These are phyloP conservation scores for Nycticryphes semicollaris DNA, from an alignment of 2,113 vertebrate species.

Conservation along the genomic window DNA sequence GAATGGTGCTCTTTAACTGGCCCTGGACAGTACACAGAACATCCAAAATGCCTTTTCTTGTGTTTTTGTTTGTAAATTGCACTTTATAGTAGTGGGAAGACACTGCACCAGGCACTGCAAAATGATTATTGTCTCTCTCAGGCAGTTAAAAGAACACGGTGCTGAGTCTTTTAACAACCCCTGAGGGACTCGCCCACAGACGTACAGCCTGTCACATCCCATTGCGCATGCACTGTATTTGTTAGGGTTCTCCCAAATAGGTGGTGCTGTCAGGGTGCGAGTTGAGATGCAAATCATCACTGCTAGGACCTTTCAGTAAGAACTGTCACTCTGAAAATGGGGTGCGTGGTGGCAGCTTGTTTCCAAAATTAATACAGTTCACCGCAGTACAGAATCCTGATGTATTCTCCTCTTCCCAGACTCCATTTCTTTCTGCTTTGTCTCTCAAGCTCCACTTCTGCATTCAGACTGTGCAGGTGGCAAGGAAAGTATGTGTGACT, in stretches of 20 bases:
- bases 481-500: not conserved
- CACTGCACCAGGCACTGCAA: not conserved
- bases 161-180: not conserved
- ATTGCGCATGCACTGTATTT: not conserved
- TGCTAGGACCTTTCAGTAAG: not conserved
- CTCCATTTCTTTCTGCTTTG: not conserved
- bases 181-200: not conserved
- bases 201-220: not conserved
- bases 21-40: not conserved
- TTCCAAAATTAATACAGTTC: not conserved
- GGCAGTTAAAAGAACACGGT: slow-evolving; percentile 6
- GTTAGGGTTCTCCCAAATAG: not conserved
- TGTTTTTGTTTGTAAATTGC: slow-evolving; percentile 27
- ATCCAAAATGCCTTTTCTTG: not conserved
- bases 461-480: not conserved
- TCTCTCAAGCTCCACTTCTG: not conserved
- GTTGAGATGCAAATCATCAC: not conserved
- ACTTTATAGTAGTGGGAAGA: not conserved
- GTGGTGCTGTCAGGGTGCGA: not conserved
- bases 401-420: not conserved
- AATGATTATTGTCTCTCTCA: not conserved
- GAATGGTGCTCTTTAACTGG: not conserved
- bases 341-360: not conserved
- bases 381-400: not conserved
- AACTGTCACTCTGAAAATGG: not conserved